phyloP scores from a whole-genome alignment of 2,797 vertebrate species.

The Leucoraja ocellata region DNA sequence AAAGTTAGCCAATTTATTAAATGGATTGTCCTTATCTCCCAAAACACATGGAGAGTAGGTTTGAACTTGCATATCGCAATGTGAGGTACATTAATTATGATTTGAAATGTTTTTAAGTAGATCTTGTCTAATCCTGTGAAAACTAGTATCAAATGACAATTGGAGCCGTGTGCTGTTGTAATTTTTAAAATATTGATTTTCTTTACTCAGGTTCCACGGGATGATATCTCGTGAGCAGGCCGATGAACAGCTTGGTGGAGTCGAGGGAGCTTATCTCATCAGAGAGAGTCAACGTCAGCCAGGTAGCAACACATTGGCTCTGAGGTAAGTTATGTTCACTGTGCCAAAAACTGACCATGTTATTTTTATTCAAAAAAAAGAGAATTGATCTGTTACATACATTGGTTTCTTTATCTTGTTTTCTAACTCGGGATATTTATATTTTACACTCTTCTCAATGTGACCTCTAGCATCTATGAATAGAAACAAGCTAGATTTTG shows the following conservation, averaged over 20 bases:
- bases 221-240: slow-evolving; percentile 86
- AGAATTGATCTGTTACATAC: no score
- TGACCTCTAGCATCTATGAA: background rate
- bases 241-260: slow-evolving; percentile 74
- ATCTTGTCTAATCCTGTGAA: background rate
- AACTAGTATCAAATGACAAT: background rate
- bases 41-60: background rate
- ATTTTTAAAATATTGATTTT: slow-evolving; percentile 3
- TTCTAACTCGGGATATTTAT: background rate
- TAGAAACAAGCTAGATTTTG: background rate
- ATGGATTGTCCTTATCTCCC: background rate
- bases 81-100: background rate
- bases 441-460: background rate
- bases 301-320: slow-evolving; percentile 86
- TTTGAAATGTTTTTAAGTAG: background rate
- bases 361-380: background rate
- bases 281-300: slow-evolving; percentile 93
- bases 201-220: slow-evolving; percentile 77
- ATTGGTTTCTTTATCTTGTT: background rate
- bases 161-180: background rate
- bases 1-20: background rate
- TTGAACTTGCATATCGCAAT: background rate
- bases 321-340: slow-evolving; percentile 63
- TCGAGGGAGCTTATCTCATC: slow-evolving; percentile 89
- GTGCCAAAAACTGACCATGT: background rate